Evolutionary conservation across 2,888 invertebrate genomes (phyloP), one percentile per base, ranked within the genome.

Genomic region (Spicauda simplicius): DNA sequence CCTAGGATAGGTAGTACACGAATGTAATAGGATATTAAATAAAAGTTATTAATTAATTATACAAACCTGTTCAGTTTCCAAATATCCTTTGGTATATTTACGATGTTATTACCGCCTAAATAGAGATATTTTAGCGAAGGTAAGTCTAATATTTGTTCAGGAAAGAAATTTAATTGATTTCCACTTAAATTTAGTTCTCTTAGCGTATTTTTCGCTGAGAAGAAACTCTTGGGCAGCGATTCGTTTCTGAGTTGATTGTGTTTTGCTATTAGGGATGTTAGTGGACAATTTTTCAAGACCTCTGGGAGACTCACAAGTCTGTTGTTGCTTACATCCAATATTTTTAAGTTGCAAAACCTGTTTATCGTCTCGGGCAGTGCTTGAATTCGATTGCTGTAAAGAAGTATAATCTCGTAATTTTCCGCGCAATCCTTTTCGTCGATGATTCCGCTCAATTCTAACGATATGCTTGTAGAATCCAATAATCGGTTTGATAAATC

Each of bases 151-250:
- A 99, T 91, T 90, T 98, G 98, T 77, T 96, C 96, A 0, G 99
- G 99, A 81, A 99, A 97, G 59, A 94, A 93, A 33, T 94, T 95
- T 64, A 99, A 89, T 70, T 95, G 93, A 87, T 99, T 99, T 10
- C 99, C 99, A 88, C 98, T 98, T 45, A 99, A 93, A 91, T 99
- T 99, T n/a, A 99, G 87, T 82, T 98, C 98, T 79, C 96, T 95
- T 25, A 99, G 90, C 2, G 94, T 91, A 69, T 87, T 91, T 30
- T 94, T 91, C 69, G 96, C 91, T 37, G 92, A 89, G 25, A 94
- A 94, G 79, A 99, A 96, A 66, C 96, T 95, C 88, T 99, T 99
- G 5, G 99, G 98, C 74, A 99, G 90, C n/a, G 97, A 96, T 70
- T 96, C 95, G 79, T 97, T 97, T 2, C 95, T 96, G 56, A 99